Evolutionary conservation across 2,113 vertebrate species (phyloP), one percentile per base, ranked within the genome.

Genomic region (Paracanthobrama guichenoti): DNA sequence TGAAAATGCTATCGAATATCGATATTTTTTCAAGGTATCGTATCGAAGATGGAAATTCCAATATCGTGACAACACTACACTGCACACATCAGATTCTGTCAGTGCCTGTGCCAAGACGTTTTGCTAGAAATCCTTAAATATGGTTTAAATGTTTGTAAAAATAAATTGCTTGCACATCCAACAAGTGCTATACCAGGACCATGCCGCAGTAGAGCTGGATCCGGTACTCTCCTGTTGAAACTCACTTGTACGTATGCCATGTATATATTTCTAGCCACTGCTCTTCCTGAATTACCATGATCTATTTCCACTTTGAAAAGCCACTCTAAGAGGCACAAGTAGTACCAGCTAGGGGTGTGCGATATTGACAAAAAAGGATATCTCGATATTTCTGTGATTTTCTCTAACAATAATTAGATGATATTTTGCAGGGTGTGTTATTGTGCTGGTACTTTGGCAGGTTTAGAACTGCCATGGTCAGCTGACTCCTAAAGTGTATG

Each of bases 241-340:
- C 26, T 31, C 26, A 22, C 22, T 26, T 2, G 48, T 50, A 50
- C 14, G 2, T 26, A 48, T 48, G n/a, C 13, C n/a, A 50, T 31
- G 46, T 50, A 55, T 31, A 20, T 55, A 76, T 20, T 55, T 76
- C 28, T 26, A 31, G 50, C n/a, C 50, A 76, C 73, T 31, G 44
- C 44, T 31, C 16, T 35, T 76, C 73, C 73, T 55, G 73, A 55
- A 76, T 55, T 55, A 31, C 10, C 48, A 31, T 55, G 26, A 76
- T 75, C 31, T 71, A 71, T 42, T 71, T 71, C 18, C 66, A 71
- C 3, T 71, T 71, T n/a, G 66, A 42, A 42, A 66, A 69, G 31
- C 10, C 31, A 42, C 67, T 44, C 20, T 42, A 39, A 69, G 9
- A 26, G 24, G 67, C 9, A 74, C 13, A 50, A 48, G 72, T 28